These are phyloP conservation scores for Fregata magnificens DNA, from an alignment of 2,113 vertebrate species.

Conservation along the genomic window DNA sequence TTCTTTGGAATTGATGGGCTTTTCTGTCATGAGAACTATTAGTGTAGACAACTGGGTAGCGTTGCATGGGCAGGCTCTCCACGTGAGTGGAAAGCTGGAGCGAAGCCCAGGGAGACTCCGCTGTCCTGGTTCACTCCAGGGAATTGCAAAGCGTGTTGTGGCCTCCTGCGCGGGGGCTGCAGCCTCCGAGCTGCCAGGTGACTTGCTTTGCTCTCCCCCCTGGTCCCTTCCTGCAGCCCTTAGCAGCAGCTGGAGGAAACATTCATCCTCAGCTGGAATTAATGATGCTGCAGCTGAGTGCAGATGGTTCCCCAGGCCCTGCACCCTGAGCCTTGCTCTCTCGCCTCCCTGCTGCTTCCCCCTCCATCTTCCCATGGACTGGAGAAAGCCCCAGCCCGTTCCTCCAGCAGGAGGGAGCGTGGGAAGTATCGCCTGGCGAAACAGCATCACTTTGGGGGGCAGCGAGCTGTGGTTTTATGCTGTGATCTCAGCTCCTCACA, in stretches of 20 bases:
- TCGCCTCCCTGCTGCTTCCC: neutral
- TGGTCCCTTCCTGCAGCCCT: neutral
- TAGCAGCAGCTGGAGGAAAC: neutral
- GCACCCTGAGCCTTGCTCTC: neutral
- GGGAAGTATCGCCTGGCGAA: neutral
- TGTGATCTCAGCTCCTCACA: neutral
- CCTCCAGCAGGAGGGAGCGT: neutral
- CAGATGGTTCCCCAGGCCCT: neutral
- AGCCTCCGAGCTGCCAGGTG: neutral
- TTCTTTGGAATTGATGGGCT: neutral
- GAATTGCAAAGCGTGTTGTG: accelerated
- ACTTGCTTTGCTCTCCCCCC: neutral
- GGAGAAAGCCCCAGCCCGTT: neutral
- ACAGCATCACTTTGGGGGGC: accelerated
- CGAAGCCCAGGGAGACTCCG: accelerated
- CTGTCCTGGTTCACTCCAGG: neutral
- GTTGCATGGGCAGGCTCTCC: neutral
- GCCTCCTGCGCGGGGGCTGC: neutral
- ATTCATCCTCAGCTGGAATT: neutral
- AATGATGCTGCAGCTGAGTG: neutral
- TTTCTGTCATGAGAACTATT: neutral
- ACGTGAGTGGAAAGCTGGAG: neutral
- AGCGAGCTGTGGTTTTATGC: neutral
- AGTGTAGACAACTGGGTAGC: neutral
- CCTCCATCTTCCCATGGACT: neutral